Base-by-base conservation (phyloP, 2,113 vertebrate species). In the Atractosteus spatula region DNA sequence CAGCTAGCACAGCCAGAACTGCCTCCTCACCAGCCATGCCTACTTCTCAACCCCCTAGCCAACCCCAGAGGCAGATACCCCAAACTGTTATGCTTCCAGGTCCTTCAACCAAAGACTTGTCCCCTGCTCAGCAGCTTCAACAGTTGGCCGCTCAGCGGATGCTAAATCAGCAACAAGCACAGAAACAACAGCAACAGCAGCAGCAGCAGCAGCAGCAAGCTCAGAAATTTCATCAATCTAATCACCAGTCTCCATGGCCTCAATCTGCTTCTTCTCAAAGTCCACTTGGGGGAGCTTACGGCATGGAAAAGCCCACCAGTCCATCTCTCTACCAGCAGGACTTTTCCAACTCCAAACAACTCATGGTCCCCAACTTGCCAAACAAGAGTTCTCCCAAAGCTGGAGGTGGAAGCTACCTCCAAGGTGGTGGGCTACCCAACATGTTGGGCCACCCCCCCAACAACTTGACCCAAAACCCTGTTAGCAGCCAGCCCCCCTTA, bases 121-220 rank as follows among this genome's bases (percentile, higher is more conserved):
- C 98, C 66, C 88, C 94, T 0, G 92, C 94, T 13, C 97, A 96
- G 82, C 93, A 93, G 71, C 84, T 96, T 1, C 90, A 93, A 69
- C 86, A 96, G 68, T 89, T 93, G 77, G 89, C 91, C 3, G 88
- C 94, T 62, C 91, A 29, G 29, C 29, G 29, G 29, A 29, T 29
- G 29, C 29, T 93, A 29, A 93, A 98, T 81, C 93, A 96, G 85
- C 96, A 96, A 76, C 90, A 96, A 41, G 91, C 93, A 4, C 96
- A 99, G 61, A 94, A 97, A 45, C 95, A 97, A 64, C 92, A 96
- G 80, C 95, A 95, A 83, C 95, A 96, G 41, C 93, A 94, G 63
- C 93, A 93, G 55, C 93, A 93, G 73, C 90, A 91, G 4, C 91
- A 94, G 62, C 94, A 93, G 73, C 81, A 89, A 74, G 83, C 85